Percentiles rank a stretch among this genome's conserved stretches.
Evolutionary conservation across 2,797 vertebrate species (phyloP).

Genomic region (Argentina silus): DNA sequence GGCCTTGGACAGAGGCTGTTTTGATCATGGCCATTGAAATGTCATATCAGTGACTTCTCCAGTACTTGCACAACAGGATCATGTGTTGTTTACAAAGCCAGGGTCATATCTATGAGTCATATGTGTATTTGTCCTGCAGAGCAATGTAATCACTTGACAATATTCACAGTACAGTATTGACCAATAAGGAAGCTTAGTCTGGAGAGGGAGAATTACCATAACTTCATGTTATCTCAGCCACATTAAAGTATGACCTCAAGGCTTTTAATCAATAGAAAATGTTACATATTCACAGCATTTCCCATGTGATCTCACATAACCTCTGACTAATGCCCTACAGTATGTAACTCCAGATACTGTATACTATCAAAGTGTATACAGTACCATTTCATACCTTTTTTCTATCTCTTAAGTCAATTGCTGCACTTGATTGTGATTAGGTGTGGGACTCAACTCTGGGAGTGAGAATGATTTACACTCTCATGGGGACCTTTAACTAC

Average conservation of each 20-base stretch:
- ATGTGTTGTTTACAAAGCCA: constrained; percentile 12
- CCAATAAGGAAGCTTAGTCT: background rate
- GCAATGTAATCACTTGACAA: background rate
- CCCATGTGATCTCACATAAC: constrained; percentile 45
- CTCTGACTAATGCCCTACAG: constrained; percentile 24
- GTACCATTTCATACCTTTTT: constrained; percentile 18
- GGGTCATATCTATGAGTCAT: background rate
- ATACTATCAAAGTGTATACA: constrained; percentile 9
- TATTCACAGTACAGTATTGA: background rate
- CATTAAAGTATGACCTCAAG: constrained; percentile 44
- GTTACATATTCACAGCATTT: constrained; percentile 28
- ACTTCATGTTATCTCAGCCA: constrained; percentile 32
- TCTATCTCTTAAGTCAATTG: constrained; percentile 14
- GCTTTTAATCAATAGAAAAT: constrained; percentile 48
- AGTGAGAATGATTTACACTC: constrained; percentile 5
- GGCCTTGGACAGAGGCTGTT: background rate
- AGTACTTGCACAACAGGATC: constrained; percentile 7
- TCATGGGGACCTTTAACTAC: constrained; percentile 1
- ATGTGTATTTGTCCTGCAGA: constrained; percentile 1
- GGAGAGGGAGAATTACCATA: constrained; percentile 4
- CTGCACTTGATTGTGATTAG: constrained; percentile 6
- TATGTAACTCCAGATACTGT: background rate
- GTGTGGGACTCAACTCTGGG: background rate
- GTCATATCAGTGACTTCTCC: background rate
- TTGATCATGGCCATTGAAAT: background rate